Percentiles rank a stretch among this genome's conserved stretches.
Evolutionary conservation across 64 coral and sea anemone species (phyloP).

Genomic region (Acropora yongei): DNA sequence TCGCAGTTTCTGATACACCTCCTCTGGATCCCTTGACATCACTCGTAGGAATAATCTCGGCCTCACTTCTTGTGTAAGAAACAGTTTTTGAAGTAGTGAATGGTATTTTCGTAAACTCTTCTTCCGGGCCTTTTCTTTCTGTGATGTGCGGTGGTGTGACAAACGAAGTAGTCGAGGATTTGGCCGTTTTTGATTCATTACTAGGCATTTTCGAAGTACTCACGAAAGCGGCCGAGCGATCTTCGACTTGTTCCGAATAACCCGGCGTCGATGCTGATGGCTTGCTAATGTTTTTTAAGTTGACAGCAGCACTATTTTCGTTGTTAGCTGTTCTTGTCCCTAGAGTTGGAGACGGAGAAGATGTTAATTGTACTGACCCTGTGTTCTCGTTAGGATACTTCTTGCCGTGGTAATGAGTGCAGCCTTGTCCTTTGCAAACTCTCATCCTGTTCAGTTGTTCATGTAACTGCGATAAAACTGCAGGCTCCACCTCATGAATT

Average conservation of each 20-base stretch:
- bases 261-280: neutral
- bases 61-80: neutral
- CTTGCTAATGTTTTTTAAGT: neutral
- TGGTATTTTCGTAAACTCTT: neutral
- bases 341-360: neutral
- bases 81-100: no score
- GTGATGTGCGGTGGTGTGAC: neutral
- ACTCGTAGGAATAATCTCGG: neutral
- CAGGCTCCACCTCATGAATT: slow-evolving; percentile 64
- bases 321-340: neutral
- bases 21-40: neutral
- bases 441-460: slow-evolving; percentile 57
- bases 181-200: neutral
- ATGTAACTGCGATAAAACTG: slow-evolving; percentile 71
- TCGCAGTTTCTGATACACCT: neutral
- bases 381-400: neutral
- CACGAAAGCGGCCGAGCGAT: neutral
- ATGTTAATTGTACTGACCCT: neutral
- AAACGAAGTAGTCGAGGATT: neutral
- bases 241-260: neutral
- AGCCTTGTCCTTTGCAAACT: slow-evolving; percentile 71
- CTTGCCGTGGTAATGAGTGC: slow-evolving; percentile 81
- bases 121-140: neutral
- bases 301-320: neutral
- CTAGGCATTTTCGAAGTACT: neutral